phyloP scores from a whole-genome alignment of 2,113 vertebrate species.

The Vulpes vulpes region DNA sequence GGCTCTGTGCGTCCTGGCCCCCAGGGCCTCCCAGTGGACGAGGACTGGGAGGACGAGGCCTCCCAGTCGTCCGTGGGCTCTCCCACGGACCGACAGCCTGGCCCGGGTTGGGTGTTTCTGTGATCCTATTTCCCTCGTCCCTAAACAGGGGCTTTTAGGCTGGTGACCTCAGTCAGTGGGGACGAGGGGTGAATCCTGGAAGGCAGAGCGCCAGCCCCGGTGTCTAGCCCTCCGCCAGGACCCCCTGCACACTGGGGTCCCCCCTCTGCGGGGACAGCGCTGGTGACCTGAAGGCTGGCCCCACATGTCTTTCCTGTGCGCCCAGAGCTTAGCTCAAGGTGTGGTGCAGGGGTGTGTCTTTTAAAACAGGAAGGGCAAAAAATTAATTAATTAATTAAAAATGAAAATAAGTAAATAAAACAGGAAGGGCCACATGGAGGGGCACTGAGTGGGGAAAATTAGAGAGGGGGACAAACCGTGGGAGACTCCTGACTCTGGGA shows the following conservation, averaged over 20 bases:
- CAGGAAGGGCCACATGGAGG: too few species aligned
- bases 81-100: not conserved
- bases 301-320: fast-evolving
- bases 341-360: too few species aligned
- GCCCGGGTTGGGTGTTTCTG: not conserved
- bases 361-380: not conserved
- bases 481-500: too few species aligned
- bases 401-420: too few species aligned
- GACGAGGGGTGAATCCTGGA: fast-evolving
- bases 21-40: not conserved
- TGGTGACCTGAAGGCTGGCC: not conserved
- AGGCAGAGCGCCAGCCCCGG: fast-evolving
- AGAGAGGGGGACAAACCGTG: too few species aligned
- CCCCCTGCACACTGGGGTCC: fast-evolving
- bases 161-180: too few species aligned
- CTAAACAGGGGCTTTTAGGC: too few species aligned
- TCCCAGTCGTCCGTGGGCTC: not conserved
- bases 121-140: fast-evolving
- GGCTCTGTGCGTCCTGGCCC: not conserved
- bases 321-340: not conserved
- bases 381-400: too few species aligned
- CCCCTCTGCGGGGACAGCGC: fast-evolving
- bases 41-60: fast-evolving
- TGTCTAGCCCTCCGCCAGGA: fast-evolving
- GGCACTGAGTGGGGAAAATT: too few species aligned